These are phyloP conservation scores for Netelia inedita DNA, from an alignment of 2,888 invertebrate species.

Conservation along the genomic window DNA sequence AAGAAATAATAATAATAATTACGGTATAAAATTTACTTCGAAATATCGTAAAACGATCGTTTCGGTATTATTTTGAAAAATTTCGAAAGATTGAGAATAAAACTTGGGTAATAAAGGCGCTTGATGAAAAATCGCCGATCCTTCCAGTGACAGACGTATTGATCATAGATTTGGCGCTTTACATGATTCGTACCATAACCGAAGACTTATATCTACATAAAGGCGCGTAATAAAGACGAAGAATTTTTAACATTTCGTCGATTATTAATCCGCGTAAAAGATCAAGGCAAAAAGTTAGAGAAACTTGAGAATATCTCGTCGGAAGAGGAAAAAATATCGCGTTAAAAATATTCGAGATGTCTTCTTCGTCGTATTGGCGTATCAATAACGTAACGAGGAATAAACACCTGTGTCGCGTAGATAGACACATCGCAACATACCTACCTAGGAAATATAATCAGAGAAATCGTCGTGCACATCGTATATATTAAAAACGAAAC, in stretches of 20 bases:
- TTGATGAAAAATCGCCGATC: no score
- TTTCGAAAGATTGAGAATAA: no score
- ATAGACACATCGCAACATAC: neutral
- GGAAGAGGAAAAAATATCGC: neutral
- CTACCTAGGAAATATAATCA: neutral
- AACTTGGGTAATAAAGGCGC: no score
- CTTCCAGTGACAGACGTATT: neutral
- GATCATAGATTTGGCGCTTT: slow-evolving; percentile 9
- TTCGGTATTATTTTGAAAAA: no score
- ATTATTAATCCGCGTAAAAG: slow-evolving; percentile 53
- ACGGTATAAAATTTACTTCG: no score
- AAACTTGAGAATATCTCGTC: slow-evolving; percentile 42
- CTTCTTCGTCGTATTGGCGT: slow-evolving; percentile 22
- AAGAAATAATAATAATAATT: no score
- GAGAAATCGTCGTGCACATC: neutral
- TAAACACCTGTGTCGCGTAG: slow-evolving; percentile 43
- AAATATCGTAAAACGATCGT: no score
- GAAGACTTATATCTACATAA: neutral
- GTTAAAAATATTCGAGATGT: slow-evolving; percentile 42
- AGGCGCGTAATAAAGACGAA: slow-evolving; percentile 43
- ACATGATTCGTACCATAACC: neutral
- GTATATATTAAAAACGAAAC: slow-evolving; percentile 33
- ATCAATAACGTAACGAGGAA: slow-evolving; percentile 47
- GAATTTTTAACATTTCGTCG: slow-evolving; percentile 49
- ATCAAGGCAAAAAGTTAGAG: slow-evolving; percentile 44